A percentile compares a stretch with the other conserved stretches of the same genome.
phyloP scores from a whole-genome alignment of 2,888 invertebrate species.

The Cheilosia vernalis region DNA sequence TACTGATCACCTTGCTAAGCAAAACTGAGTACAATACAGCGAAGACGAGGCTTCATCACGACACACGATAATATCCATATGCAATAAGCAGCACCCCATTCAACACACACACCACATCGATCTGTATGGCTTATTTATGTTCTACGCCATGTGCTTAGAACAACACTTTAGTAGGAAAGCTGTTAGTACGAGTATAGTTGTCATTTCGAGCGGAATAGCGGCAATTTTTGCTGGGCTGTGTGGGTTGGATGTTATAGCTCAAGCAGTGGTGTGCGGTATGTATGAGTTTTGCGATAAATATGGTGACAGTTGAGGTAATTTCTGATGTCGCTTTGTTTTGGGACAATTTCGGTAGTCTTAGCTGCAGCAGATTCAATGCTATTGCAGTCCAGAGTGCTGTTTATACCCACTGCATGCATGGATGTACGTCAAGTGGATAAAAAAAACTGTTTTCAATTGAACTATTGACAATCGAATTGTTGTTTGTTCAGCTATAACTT shows the following conservation, averaged over 20 bases:
- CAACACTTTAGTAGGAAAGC: conserved; percentile 4
- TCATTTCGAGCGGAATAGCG: conserved; percentile 61
- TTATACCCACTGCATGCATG: background rate
- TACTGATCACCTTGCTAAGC: conserved; percentile 36
- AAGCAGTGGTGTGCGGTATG: background rate
- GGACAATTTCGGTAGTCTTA: conserved; percentile 10
- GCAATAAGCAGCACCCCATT: conserved; percentile 31
- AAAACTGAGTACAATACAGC: conserved; percentile 51
- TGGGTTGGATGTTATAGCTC: background rate
- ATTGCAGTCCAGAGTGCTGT: conserved; percentile 1
- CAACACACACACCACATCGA: conserved; percentile 15
- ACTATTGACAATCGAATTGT: conserved; percentile 16
- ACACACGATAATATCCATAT: conserved; percentile 27
- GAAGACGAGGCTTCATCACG: conserved; percentile 32
- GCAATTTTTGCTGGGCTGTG: conserved; percentile 33
- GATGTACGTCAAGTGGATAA: conserved; percentile 8
- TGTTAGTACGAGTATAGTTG: conserved; percentile 1
- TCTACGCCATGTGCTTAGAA: conserved; percentile 22
- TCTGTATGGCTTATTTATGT: conserved; percentile 3
- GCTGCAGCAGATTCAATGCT: conserved; percentile 8
- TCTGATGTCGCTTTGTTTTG: background rate
- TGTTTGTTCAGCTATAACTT: conserved; percentile 54
- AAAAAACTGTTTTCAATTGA: conserved; percentile 21
- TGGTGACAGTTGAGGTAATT: conserved; percentile 19
- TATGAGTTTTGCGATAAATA: conserved; percentile 27